Evolutionary conservation across 2,888 invertebrate species (phyloP).

Genomic region (Nysson spinosus): DNA sequence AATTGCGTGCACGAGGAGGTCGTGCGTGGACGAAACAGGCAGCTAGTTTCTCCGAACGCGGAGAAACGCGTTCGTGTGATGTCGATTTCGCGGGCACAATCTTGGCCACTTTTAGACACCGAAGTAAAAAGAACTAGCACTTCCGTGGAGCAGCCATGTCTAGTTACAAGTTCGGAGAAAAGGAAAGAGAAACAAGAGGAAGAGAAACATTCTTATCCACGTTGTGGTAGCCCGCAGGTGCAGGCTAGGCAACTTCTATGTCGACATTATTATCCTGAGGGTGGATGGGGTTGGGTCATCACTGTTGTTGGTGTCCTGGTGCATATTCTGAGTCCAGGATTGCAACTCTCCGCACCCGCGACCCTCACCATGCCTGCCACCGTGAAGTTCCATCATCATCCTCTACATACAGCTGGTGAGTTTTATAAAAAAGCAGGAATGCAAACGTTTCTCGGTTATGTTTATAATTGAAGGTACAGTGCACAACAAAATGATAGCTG

Average conservation of each 20-base stretch:
- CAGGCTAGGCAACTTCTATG: conserved; percentile 83
- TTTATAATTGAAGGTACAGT: too few species aligned
- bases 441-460: neutral
- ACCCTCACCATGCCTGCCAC: conserved; percentile 63
- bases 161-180: neutral
- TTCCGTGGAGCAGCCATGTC: conserved; percentile 1
- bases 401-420: conserved; percentile 69
- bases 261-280: conserved; percentile 90
- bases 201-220: conserved; percentile 19
- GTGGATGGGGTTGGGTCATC: conserved; percentile 91
- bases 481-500: too few species aligned
- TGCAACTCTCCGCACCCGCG: conserved; percentile 82
- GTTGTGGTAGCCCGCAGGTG: conserved; percentile 72
- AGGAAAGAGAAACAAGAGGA: conserved; percentile 61
- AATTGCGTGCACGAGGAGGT: conserved; percentile 8
- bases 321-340: conserved; percentile 86
- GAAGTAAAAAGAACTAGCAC: conserved; percentile 30
- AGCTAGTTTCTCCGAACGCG: conserved; percentile 44
- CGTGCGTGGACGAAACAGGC: conserved; percentile 43
- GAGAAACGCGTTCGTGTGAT: conserved; percentile 48
- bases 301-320: conserved; percentile 83
- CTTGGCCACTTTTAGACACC: conserved; percentile 78
- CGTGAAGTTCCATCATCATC: conserved; percentile 67
- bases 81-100: conserved; percentile 79
- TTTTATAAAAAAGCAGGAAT: conserved; percentile 18